These are phyloP conservation scores for Euwallacea similis DNA, from an alignment of 1,140 invertebrate species.

Conservation along the genomic window DNA sequence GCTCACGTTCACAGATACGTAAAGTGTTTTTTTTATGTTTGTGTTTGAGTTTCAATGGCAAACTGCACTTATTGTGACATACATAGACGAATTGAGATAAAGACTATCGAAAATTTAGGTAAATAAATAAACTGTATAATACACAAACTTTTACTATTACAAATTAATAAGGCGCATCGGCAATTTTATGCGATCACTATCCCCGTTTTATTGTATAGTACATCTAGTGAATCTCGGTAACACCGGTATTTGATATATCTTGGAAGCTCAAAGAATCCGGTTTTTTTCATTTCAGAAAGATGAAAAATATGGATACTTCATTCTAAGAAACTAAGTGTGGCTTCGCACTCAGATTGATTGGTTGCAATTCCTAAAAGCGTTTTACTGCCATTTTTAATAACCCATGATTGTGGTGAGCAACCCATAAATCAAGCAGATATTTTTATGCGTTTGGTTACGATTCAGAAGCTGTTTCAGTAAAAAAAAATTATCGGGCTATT, in stretches of 20 bases:
- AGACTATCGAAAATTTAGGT: no score
- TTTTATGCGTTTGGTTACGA: neutral
- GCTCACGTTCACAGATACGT: constrained; percentile 30
- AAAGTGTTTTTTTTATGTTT: constrained; percentile 12
- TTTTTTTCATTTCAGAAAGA: neutral
- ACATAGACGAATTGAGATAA: no score
- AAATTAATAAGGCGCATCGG: no score
- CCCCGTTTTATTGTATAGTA: no score
- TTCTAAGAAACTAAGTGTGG: constrained; percentile 18
- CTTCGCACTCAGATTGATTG: constrained; percentile 7
- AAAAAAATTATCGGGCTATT: no score
- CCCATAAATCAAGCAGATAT: constrained; percentile 2
- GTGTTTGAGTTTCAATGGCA: neutral
- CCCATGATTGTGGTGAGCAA: neutral
- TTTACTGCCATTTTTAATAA: constrained; percentile 14
- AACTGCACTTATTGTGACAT: no score
- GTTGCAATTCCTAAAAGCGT: constrained; percentile 12
- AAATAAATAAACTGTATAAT: no score
- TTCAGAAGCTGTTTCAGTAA: neutral
- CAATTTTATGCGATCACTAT: no score
- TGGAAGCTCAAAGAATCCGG: constrained; percentile 2
- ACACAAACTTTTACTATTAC: no score
- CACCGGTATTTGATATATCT: no score
- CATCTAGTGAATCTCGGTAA: no score
- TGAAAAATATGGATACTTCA: neutral